These are phyloP conservation scores for Spodoptera littoralis DNA, from an alignment of 2,888 invertebrate genomes.

Conservation along the genomic window DNA sequence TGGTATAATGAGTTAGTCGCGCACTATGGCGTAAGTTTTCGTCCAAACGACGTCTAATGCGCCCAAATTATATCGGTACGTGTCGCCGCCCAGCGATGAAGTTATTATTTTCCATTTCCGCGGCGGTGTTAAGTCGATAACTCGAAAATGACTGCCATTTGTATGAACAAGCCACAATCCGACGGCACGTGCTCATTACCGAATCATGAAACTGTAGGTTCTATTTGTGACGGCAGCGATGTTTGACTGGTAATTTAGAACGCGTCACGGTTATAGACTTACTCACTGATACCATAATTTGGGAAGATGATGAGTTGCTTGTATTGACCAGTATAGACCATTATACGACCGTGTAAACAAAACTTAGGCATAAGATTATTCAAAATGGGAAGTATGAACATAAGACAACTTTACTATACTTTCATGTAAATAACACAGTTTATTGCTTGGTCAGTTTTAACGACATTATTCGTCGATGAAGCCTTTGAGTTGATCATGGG, in stretches of 20 bases:
- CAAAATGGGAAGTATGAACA: too few species aligned
- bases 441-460: slow-evolving; percentile 13
- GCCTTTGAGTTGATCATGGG: slow-evolving; percentile 37
- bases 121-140: slow-evolving; percentile 85
- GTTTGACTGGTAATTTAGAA: slow-evolving; percentile 50
- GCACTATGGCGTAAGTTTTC: slow-evolving; percentile 67
- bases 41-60: slow-evolving; percentile 82
- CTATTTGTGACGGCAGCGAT: slow-evolving; percentile 51
- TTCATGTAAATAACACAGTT: too few species aligned
- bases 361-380: too few species aligned
- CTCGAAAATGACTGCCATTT: slow-evolving; percentile 87
- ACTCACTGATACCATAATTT: slow-evolving; percentile 21
- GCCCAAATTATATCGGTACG: slow-evolving; percentile 83
- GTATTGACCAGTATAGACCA: neutral
- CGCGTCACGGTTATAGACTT: slow-evolving; percentile 36
- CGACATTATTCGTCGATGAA: slow-evolving; percentile 34
- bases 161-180: slow-evolving; percentile 78
- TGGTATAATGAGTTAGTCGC: slow-evolving; percentile 56
- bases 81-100: slow-evolving; percentile 81
- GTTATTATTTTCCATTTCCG: slow-evolving; percentile 88
- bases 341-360: too few species aligned
- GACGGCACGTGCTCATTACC: slow-evolving; percentile 78
- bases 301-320: neutral
- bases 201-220: slow-evolving; percentile 70
- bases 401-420: too few species aligned